These are phyloP conservation scores for Ochlodes sylvanus DNA, from an alignment of 2,888 invertebrate species.

Conservation along the genomic window DNA sequence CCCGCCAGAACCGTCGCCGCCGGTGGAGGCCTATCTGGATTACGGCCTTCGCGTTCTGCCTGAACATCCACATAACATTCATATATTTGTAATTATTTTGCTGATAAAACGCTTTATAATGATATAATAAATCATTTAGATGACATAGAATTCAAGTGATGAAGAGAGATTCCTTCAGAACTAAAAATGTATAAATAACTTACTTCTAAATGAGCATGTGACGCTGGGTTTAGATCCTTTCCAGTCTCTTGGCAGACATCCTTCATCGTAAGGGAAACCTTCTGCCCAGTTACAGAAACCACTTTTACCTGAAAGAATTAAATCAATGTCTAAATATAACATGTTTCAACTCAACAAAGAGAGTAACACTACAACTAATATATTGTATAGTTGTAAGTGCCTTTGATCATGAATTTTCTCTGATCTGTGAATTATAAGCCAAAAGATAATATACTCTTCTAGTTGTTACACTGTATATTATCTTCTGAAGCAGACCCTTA, in stretches of 20 bases:
- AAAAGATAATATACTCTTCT: no score
- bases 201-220: conserved; percentile 87
- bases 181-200: conserved; percentile 41
- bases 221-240: conserved; percentile 95
- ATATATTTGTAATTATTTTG: not conserved
- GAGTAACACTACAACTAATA: not conserved
- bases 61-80: conserved; percentile 41
- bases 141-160: no score
- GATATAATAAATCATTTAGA: no score
- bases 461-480: no score
- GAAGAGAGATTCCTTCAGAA: no score
- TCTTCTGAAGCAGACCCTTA: no score
- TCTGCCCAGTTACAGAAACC: conserved; percentile 95
- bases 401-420: no score
- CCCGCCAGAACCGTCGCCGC: conserved; percentile 85
- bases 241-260: conserved; percentile 98
- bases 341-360: not conserved
- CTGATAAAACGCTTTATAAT: no score
- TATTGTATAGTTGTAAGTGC: no score
- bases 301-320: conserved; percentile 89
- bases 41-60: conserved; percentile 91
- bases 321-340: not conserved
- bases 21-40: conserved; percentile 95
- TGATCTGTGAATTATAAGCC: no score
- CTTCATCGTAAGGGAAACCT: conserved; percentile 98